These are phyloP conservation scores for Schizaphis graminum DNA, from an alignment of 2,888 invertebrate species.

Conservation along the genomic window DNA sequence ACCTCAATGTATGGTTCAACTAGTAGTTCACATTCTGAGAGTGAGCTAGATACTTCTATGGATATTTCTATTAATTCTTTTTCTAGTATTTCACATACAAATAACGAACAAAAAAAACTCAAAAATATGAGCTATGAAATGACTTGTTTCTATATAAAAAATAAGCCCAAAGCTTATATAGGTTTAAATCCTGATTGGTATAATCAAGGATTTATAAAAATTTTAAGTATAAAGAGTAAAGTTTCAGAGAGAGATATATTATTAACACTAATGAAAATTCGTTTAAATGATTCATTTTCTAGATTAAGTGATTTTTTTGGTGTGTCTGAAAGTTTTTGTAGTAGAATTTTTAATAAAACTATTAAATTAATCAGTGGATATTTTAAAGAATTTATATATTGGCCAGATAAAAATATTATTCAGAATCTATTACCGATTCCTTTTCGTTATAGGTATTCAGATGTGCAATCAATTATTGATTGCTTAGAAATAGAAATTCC, in stretches of 20 bases:
- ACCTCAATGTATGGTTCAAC: slow-evolving; percentile 1
- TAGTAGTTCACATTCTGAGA: slow-evolving; percentile 29
- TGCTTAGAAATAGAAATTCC: slow-evolving; percentile 69
- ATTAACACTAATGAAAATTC: slow-evolving; percentile 8
- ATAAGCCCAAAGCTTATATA: slow-evolving; percentile 33
- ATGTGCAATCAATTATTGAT: slow-evolving; percentile 68
- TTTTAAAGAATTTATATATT: slow-evolving; percentile 64
- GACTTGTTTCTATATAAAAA: slow-evolving; percentile 1
- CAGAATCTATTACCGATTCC: slow-evolving; percentile 49
- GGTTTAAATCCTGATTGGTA: slow-evolving; percentile 21
- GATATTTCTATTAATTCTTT: slow-evolving; percentile 3
- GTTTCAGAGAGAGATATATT: slow-evolving; percentile 23
- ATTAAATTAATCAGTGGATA: slow-evolving; percentile 31
- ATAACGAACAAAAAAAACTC: background rate
- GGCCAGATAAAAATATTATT: slow-evolving; percentile 28
- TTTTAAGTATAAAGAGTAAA: background rate
- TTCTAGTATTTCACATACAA: slow-evolving; percentile 11
- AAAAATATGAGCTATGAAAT: slow-evolving; percentile 25
- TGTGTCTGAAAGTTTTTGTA: background rate
- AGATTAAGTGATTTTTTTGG: slow-evolving; percentile 53
- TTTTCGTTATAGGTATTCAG: slow-evolving; percentile 60
- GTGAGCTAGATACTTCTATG: slow-evolving; percentile 4
- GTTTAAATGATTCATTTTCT: background rate
- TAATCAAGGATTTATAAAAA: background rate
- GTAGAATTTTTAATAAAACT: slow-evolving; percentile 35